Conservation (phyloP, 1,140 invertebrate genomes). For the Argopecten irradians region DNA sequence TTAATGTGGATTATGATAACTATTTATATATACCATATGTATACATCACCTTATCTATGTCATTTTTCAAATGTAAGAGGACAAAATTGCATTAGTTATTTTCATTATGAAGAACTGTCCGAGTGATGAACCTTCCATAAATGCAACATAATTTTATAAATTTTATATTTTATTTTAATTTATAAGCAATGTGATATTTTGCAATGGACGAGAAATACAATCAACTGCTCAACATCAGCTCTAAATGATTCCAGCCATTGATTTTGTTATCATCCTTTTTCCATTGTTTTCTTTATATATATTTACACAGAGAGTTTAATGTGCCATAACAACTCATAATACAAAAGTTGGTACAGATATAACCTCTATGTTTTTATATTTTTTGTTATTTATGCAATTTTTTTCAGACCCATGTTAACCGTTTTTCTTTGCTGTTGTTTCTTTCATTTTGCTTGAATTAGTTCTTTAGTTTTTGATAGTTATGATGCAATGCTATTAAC, state of each 20-base stretch:
- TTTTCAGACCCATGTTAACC: background rate
- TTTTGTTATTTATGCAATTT: conserved; percentile 2
- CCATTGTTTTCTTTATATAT: background rate
- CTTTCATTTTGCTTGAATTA: too few relatives aligned
- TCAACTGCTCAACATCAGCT: background rate
- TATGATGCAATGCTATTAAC: too few relatives aligned
- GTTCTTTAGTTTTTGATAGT: too few relatives aligned
- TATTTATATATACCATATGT: too few relatives aligned
- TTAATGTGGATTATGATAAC: too few relatives aligned
- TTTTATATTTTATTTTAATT: background rate
- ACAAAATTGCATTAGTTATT: too few relatives aligned
- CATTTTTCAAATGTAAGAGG: too few relatives aligned
- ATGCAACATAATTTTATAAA: background rate
- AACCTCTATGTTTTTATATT: background rate
- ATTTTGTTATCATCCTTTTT: background rate
- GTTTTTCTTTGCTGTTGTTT: too few relatives aligned
- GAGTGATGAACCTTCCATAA: background rate
- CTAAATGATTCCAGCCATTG: background rate
- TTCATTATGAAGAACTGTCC: background rate
- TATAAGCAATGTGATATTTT: background rate
- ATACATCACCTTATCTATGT: too few relatives aligned
- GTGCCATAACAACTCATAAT: background rate
- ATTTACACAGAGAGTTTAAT: background rate
- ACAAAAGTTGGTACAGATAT: background rate
- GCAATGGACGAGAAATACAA: background rate